A percentile compares a stretch with the other conserved stretches of the same genome.
Evolutionary conservation across 2,113 vertebrate genomes (phyloP).

Genomic region (Hypanus sabinus): DNA sequence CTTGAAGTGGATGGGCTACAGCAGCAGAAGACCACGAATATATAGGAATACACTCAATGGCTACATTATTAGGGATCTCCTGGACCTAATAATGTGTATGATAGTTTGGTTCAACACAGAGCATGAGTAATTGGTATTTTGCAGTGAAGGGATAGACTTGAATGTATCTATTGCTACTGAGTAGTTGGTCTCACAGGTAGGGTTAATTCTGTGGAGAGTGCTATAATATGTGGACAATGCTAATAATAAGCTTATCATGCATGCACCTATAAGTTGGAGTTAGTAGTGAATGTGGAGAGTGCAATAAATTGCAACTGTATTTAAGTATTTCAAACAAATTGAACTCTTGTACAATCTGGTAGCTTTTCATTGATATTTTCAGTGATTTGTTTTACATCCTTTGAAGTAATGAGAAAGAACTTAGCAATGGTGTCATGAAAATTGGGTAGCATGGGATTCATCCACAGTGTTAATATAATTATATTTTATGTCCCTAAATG

Average conservation of each 20-base stretch:
- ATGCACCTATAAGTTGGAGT: not conserved
- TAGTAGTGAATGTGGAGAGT: not conserved
- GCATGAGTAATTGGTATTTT: not conserved
- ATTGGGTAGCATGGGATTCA: no score
- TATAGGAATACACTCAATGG: no score
- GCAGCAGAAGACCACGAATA: no score
- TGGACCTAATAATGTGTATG: no score
- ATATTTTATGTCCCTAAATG: no score
- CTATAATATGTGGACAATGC: not conserved
- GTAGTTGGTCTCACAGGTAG: not conserved
- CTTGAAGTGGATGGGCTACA: no score
- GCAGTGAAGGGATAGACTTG: not conserved
- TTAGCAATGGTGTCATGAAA: no score
- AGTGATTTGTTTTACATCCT: not conserved
- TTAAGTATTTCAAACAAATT: not conserved
- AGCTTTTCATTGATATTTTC: not conserved
- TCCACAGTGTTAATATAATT: no score
- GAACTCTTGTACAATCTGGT: not conserved
- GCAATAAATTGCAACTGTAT: not conserved
- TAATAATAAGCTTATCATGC: not conserved
- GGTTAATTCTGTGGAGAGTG: no score
- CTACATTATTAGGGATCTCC: no score
- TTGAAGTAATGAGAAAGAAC: not conserved
- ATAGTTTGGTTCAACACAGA: not conserved
- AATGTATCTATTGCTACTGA: not conserved